Evolutionary conservation across 1,140 invertebrate genomes (phyloP).

Genomic region (Adelges cooleyi): DNA sequence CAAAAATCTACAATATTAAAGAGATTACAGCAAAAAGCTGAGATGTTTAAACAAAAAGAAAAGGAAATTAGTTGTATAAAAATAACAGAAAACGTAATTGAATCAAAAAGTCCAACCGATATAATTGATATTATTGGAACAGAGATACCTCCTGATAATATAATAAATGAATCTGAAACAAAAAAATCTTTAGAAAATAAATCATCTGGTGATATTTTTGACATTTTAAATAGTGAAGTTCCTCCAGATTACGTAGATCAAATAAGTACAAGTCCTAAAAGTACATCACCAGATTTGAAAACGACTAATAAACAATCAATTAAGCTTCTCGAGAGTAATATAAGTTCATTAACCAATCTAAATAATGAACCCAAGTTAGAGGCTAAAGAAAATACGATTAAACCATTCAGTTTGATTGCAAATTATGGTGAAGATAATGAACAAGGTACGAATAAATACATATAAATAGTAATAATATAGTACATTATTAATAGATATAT

Average conservation of each 20-base stretch:
- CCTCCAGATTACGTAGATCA: background rate
- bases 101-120: background rate
- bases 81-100: background rate
- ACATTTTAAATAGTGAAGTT: conserved; percentile 22
- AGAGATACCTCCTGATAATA: conserved; percentile 20
- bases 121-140: conserved; percentile 13
- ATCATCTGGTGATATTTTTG: background rate
- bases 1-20: conserved; percentile 13
- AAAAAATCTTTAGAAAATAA: background rate
- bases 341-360: background rate
- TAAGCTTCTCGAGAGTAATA: background rate
- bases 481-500: too few relatives aligned
- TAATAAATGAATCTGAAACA: background rate
- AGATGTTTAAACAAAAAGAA: conserved; percentile 22
- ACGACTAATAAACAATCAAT: background rate
- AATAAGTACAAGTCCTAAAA: background rate
- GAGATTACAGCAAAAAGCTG: conserved; percentile 17
- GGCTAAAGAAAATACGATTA: background rate
- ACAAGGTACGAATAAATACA: background rate
- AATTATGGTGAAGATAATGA: conserved; percentile 9
- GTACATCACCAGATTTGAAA: background rate
- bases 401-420: background rate
- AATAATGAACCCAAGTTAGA: background rate
- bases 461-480: too few relatives aligned
- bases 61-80: background rate